Percentiles rank a stretch among this genome's conserved stretches.
These are phyloP conservation scores for Hyles euphorbiae DNA, from an alignment of 1,140 invertebrate species.

Conservation along the genomic window DNA sequence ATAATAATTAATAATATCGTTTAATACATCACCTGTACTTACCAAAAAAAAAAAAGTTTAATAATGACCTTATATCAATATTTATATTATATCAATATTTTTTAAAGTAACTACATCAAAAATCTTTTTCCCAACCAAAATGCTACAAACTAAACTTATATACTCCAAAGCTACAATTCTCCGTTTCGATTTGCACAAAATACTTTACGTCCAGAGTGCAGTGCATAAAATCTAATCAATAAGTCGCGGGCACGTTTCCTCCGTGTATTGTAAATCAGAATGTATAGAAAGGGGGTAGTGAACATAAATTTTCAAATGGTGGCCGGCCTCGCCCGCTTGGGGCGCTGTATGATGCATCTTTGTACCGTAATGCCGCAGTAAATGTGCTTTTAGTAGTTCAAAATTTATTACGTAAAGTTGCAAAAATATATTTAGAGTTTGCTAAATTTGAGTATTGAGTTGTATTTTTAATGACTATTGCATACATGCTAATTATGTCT, in stretches of 20 bases:
- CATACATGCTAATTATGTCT: too few relatives aligned
- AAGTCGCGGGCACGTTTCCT: not conserved
- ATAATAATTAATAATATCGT: too few relatives aligned
- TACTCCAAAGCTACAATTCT: not conserved
- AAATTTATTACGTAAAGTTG: not conserved
- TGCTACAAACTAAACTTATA: too few relatives aligned
- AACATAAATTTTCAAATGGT: constrained; percentile 1
- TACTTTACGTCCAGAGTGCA: not conserved
- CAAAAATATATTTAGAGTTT: too few relatives aligned
- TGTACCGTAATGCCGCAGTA: not conserved
- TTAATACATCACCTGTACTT: too few relatives aligned
- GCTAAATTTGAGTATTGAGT: too few relatives aligned
- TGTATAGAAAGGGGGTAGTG: not conserved
- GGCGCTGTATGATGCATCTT: not conserved
- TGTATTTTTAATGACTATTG: too few relatives aligned
- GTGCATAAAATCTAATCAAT: constrained; percentile 1
- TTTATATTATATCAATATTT: too few relatives aligned
- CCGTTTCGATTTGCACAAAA: not conserved
- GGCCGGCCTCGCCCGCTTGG: not conserved
- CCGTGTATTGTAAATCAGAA: not conserved
- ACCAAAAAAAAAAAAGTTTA: too few relatives aligned
- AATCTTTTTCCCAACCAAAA: too few relatives aligned
- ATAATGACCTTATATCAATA: too few relatives aligned
- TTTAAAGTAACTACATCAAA: too few relatives aligned
- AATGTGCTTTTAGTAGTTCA: not conserved